Conservation (phyloP, 2,888 invertebrate species). For the Ligdia adustata region DNA sequence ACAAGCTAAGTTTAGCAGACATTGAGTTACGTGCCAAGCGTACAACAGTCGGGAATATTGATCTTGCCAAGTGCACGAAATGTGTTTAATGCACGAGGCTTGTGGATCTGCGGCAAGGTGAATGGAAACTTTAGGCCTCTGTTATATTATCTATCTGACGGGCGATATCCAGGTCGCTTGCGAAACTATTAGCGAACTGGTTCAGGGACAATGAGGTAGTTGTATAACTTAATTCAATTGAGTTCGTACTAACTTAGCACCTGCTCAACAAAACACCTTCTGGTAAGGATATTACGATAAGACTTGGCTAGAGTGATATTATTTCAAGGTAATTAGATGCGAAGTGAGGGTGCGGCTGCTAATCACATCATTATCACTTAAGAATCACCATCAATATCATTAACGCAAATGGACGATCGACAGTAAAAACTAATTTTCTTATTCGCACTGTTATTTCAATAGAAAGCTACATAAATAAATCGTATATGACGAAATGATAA, state of each 20-base stretch:
- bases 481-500: constrained; percentile 24
- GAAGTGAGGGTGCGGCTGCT: background rate
- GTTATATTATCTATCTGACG: constrained; percentile 42
- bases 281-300: background rate
- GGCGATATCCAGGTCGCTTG: constrained; percentile 71
- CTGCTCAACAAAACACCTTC: constrained; percentile 29
- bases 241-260: constrained; percentile 42
- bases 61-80: constrained; percentile 41
- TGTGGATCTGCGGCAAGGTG: no score
- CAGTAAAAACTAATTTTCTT: constrained; percentile 1
- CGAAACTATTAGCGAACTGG: constrained; percentile 71
- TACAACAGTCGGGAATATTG: constrained; percentile 40
- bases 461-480: constrained; percentile 19
- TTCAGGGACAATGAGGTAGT: constrained; percentile 66
- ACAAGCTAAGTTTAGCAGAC: no score
- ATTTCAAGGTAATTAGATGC: no score
- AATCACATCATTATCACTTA: constrained; percentile 3
- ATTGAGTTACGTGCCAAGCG: constrained; percentile 38
- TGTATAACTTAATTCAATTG: constrained; percentile 60
- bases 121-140: constrained; percentile 31
- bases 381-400: constrained; percentile 7
- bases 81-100: constrained; percentile 22
- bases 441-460: constrained; percentile 13
- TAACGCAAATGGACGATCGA: background rate
- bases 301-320: background rate